Evolutionary conservation across 2,888 invertebrate genomes (phyloP), one percentile per base, ranked within the genome.

Genomic region (Arge pagana): DNA sequence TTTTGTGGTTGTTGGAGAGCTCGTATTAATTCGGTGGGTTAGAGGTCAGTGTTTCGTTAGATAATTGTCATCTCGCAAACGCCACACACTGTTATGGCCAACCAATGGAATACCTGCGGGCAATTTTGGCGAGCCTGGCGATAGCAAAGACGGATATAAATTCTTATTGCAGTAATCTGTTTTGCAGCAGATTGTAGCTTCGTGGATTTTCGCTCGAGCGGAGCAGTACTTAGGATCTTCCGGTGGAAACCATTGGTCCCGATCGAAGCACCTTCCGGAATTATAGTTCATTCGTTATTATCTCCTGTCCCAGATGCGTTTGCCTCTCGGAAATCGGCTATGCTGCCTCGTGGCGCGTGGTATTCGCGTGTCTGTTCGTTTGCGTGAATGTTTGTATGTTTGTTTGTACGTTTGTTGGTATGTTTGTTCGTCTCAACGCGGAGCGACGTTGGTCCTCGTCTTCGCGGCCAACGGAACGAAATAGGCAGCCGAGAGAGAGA

Each of bases 121-220:
- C 78, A 69, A 74, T 74, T 67, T 78, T 76, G 59, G 58, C 58
- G 63, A 64, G 62, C 69, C 67, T 62, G 70, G 63, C 62, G 73
- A 68, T 60, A 63, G 65, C 65, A 78, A 71, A 63, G 71, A 72
- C 63, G 78, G 78, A 61, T 68, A 67, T 65, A 78, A 68, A 68
- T 77, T 72, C 67, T 61, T 70, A 78, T 84, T 85, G 80, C 85
- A 85, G 77, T 78, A 79, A 76, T 85, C 82, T 71, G 71, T 76
- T 70, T 80, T 72, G 66, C 79, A 76, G 78, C 85, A 85, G 77
- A 67, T 65, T 60, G 68, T 71, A 58, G 72, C 70, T 60, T 61
- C 66, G 69, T 74, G 59, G 55, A 70, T 62, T 60, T 75, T 72
- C 59, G 74, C 73, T 63, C 69, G 72, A 60, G 65, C 67, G 58